Conservation (phyloP, 2,888 invertebrate species). For the Nomada fucata region DNA sequence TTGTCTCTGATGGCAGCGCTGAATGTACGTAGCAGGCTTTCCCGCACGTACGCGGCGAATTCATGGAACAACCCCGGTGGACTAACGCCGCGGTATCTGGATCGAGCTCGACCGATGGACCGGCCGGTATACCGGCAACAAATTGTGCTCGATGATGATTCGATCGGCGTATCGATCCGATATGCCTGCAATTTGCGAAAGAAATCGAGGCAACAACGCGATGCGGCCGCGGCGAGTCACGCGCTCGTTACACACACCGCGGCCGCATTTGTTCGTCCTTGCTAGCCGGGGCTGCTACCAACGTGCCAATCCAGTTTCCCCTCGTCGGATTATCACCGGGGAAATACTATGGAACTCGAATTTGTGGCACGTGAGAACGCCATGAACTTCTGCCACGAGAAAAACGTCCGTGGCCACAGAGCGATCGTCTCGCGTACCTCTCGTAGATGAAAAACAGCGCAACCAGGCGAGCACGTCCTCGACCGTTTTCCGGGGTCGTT, state of each 20-base stretch:
- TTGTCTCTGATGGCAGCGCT: constrained; percentile 74
- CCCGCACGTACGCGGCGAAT: constrained; percentile 55
- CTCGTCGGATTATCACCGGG: constrained; percentile 41
- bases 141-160: constrained; percentile 68
- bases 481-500: constrained; percentile 39
- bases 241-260: constrained; percentile 43
- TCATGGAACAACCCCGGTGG: constrained; percentile 32
- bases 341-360: constrained; percentile 29
- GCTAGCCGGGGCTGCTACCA: constrained; percentile 16
- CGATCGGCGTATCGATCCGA: constrained; percentile 60
- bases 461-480: neutral
- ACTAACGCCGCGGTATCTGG: constrained; percentile 45
- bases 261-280: constrained; percentile 15
- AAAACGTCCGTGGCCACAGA: constrained; percentile 1
- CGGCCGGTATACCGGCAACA: constrained; percentile 48
- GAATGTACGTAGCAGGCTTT: constrained; percentile 35
- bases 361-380: constrained; percentile 62
- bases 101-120: constrained; percentile 55
- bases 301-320: constrained; percentile 37
- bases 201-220: constrained; percentile 50
- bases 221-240: constrained; percentile 45
- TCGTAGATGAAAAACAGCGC: constrained; percentile 39
- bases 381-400: constrained; percentile 56
- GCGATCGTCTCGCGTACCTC: neutral
- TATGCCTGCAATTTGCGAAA: constrained; percentile 66